phyloP scores from a whole-genome alignment of 2,113 vertebrate species.

The Apistogramma diplotaenia region DNA sequence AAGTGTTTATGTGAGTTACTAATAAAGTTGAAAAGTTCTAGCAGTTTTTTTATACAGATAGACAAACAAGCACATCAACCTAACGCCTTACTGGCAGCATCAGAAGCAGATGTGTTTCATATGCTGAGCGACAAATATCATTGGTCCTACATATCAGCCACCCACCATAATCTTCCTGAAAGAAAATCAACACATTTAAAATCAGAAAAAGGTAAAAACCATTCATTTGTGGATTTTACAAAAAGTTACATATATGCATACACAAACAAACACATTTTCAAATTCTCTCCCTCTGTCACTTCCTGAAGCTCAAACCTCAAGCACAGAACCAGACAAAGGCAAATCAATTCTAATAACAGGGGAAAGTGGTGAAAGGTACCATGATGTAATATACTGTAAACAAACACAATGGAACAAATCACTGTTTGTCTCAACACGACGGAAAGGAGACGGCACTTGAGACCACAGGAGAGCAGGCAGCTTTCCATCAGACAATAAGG shows the following conservation, averaged over 20 bases:
- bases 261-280: neutral
- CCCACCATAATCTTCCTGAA: neutral
- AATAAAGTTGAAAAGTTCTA: neutral
- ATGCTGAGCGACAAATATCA: neutral
- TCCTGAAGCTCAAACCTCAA: neutral
- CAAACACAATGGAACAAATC: slow-evolving; percentile 56
- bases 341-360: slow-evolving; percentile 35
- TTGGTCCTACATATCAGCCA: neutral
- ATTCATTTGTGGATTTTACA: neutral
- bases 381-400: slow-evolving; percentile 61
- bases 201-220: neutral
- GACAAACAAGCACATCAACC: no score
- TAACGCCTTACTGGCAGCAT: neutral
- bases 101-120: slow-evolving; percentile 2
- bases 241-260: neutral
- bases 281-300: neutral
- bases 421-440: slow-evolving; percentile 10
- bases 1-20: neutral
- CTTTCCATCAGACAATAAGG: slow-evolving; percentile 18
- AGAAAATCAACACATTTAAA: neutral
- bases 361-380: slow-evolving; percentile 12
- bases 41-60: neutral
- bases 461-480: slow-evolving; percentile 28
- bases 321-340: slow-evolving; percentile 14
- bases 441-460: slow-evolving; percentile 12